Evolutionary conservation across 2,113 vertebrate species (phyloP).

Genomic region (Onychostoma macrolepis): DNA sequence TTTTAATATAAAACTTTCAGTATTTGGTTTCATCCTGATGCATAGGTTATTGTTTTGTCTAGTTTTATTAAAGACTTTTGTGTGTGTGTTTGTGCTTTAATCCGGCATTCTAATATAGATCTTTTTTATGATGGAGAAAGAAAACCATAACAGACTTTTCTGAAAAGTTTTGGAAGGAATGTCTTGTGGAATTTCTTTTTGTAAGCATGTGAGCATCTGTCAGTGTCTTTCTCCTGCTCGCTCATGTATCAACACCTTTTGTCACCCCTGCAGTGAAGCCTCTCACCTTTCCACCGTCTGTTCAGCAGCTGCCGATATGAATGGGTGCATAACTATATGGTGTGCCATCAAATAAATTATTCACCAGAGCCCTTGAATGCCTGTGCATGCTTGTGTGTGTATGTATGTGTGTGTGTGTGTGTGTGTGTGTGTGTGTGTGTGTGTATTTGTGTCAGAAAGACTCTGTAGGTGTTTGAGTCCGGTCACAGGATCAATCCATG

Average conservation of each 20-base stretch:
- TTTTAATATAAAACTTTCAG: not conserved
- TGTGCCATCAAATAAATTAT: slow-evolving; percentile 72
- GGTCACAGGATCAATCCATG: slow-evolving; percentile 25
- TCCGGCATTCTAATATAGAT: not conserved
- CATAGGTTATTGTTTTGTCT: not conserved
- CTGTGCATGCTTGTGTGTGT: slow-evolving; percentile 40
- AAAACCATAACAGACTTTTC: not conserved
- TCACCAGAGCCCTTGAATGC: slow-evolving; percentile 64
- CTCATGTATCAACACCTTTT: slow-evolving; percentile 68
- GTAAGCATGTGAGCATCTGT: slow-evolving; percentile 2
- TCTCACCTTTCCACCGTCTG: slow-evolving; percentile 77
- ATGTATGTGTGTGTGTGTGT: slow-evolving; percentile 51
- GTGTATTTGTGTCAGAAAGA: slow-evolving; percentile 51
- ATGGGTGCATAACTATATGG: slow-evolving; percentile 61
- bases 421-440: slow-evolving; percentile 49
- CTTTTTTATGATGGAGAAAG: not conserved
- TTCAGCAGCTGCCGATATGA: slow-evolving; percentile 72
- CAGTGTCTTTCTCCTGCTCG: slow-evolving; percentile 31
- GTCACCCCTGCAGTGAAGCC: slow-evolving; percentile 59
- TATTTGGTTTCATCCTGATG: not conserved
- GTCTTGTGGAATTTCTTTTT: slow-evolving; percentile 35
- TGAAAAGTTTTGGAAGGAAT: not conserved
- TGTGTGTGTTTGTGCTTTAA: not conserved
- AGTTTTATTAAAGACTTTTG: not conserved
- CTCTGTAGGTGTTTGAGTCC: slow-evolving; percentile 32